phyloP scores from a whole-genome alignment of 2,888 invertebrate genomes.

The Hyposoter dolosus region DNA sequence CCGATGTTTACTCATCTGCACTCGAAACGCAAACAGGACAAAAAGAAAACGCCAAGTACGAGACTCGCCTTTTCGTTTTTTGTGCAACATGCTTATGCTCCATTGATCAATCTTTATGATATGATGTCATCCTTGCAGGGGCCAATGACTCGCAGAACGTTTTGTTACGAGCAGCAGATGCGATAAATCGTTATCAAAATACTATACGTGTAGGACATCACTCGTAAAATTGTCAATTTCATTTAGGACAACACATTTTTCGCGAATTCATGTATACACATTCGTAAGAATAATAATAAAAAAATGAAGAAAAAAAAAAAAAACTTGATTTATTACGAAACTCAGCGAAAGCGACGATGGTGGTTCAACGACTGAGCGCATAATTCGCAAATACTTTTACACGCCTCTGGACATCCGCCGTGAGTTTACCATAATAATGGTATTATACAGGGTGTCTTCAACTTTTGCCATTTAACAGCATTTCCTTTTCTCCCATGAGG shows the following conservation, averaged over 20 bases:
- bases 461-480: neutral
- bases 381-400: constrained; percentile 41
- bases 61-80: constrained; percentile 8
- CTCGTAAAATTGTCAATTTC: constrained; percentile 20
- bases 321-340: constrained; percentile 36
- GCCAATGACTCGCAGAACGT: constrained; percentile 26
- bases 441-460: constrained; percentile 18
- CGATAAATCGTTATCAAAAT: constrained; percentile 31
- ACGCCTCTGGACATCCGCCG: constrained; percentile 29
- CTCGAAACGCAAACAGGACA: neutral
- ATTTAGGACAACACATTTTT: neutral
- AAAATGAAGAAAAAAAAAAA: neutral
- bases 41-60: neutral
- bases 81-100: neutral
- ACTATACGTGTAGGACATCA: neutral
- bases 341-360: constrained; percentile 11
- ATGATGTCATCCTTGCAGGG: constrained; percentile 18
- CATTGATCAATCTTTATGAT: constrained; percentile 22
- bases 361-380: constrained; percentile 36
- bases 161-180: constrained; percentile 10
- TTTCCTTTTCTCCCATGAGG: neutral
- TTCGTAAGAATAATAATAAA: neutral
- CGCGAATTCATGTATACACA: constrained; percentile 6
- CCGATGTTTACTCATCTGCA: neutral
- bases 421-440: constrained; percentile 29